A percentile compares a stretch with the other conserved stretches of the same genome.
Conservation (phyloP, 2,888 invertebrate species). For the Metellina segmentata region DNA sequence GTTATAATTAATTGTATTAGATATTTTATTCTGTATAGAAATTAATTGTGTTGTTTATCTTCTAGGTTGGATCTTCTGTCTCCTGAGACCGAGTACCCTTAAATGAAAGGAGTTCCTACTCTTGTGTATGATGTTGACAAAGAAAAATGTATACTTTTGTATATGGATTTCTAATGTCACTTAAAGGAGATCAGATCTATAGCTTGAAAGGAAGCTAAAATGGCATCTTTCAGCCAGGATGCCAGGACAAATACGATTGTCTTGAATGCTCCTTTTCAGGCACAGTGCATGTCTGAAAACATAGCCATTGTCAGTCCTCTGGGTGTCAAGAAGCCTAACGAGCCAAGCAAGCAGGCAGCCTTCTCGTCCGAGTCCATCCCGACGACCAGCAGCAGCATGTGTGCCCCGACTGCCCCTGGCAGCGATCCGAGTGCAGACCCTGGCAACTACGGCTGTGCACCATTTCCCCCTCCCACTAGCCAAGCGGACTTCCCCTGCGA, state of each 20-base stretch:
- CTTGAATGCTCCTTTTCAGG: slow-evolving; percentile 69
- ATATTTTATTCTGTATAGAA: no score
- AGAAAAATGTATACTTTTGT: slow-evolving; percentile 44
- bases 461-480: slow-evolving; percentile 13
- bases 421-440: slow-evolving; percentile 11
- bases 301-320: slow-evolving; percentile 44
- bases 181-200: slow-evolving; percentile 57
- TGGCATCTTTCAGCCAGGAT: slow-evolving; percentile 75
- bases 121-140: slow-evolving; percentile 23
- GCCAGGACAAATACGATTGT: slow-evolving; percentile 65
- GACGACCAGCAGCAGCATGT: slow-evolving; percentile 40
- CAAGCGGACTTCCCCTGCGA: slow-evolving; percentile 31
- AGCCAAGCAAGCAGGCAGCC: slow-evolving; percentile 11
- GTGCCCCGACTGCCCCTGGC: slow-evolving; percentile 40
- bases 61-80: not conserved
- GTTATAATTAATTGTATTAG: no score
- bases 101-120: not conserved
- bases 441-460: slow-evolving; percentile 5
- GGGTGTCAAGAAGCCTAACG: slow-evolving; percentile 28
- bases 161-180: slow-evolving; percentile 68
- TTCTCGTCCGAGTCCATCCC: slow-evolving; percentile 26
- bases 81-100: not conserved
- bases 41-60: not conserved
- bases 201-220: slow-evolving; percentile 76
- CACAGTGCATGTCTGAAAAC: slow-evolving; percentile 51